Evolutionary conservation across 2,797 vertebrate genomes (phyloP).

Genomic region (Cossypha caffra): DNA sequence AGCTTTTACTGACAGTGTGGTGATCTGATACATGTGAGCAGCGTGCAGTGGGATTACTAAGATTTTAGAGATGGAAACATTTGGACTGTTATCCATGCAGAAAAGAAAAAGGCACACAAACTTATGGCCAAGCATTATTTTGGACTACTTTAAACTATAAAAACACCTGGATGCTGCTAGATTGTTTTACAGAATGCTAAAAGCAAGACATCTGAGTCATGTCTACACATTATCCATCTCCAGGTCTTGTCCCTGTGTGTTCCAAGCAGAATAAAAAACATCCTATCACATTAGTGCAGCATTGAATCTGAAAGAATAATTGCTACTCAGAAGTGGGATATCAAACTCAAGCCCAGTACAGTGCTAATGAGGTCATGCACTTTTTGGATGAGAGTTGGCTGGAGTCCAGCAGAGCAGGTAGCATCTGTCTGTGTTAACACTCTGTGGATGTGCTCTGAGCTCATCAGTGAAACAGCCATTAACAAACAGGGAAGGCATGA

Average conservation of each 20-base stretch:
- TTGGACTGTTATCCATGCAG: not conserved
- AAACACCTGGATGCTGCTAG: not conserved
- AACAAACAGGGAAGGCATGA: not conserved
- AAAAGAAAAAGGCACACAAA: not conserved
- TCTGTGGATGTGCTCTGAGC: not conserved
- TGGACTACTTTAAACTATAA: not conserved
- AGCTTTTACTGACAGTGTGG: not conserved
- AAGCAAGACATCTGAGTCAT: not conserved
- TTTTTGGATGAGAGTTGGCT: not conserved
- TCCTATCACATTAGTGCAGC: not conserved
- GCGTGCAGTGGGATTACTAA: not conserved
- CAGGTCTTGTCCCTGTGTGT: not conserved
- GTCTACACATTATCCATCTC: not conserved
- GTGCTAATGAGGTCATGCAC: not conserved
- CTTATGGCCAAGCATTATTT: not conserved
- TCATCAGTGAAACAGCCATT: not conserved
- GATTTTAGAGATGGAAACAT: not conserved
- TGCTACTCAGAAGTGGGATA: not conserved
- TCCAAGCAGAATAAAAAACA: not conserved
- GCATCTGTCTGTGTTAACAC: fast-evolving
- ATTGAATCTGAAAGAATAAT: not conserved
- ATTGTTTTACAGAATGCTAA: not conserved
- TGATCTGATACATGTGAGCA: not conserved
- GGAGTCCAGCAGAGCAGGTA: not conserved
- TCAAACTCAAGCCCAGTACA: not conserved